Conservation (phyloP, 1,140 invertebrate genomes). For the Lordiphosa stackelbergi region DNA sequence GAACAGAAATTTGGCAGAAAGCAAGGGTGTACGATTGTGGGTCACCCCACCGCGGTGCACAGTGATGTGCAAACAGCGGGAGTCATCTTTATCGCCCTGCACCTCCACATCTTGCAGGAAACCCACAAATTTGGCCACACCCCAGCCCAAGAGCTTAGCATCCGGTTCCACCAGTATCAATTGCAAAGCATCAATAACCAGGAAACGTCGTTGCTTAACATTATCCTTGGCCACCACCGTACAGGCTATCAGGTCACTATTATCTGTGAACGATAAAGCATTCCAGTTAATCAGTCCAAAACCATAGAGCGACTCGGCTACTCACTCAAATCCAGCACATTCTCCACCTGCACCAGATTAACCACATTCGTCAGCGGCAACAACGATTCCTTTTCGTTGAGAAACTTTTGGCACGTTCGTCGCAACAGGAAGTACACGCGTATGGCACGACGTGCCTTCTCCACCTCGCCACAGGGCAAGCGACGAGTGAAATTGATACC, state of each 20-base stretch:
- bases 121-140: conserved; percentile 95
- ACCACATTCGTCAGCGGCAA: conserved; percentile 95
- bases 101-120: conserved; percentile 90
- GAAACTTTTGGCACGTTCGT: conserved; percentile 88
- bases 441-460: conserved; percentile 94
- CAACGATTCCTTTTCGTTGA: conserved; percentile 89
- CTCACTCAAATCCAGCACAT: conserved; percentile 95
- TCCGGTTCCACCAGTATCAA: conserved; percentile 98
- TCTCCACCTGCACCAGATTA: conserved; percentile 92
- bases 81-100: conserved; percentile 95
- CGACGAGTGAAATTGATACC: conserved; percentile 96
- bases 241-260: conserved; percentile 97
- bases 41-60: conserved; percentile 87
- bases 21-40: conserved; percentile 85
- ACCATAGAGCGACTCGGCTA: too few relatives aligned
- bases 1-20: conserved; percentile 96
- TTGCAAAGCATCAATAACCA: conserved; percentile 96
- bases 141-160: conserved; percentile 94
- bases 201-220: conserved; percentile 91
- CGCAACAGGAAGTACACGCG: conserved; percentile 95
- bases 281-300: too few relatives aligned
- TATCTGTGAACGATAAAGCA: conserved; percentile 82
- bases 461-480: conserved; percentile 97
- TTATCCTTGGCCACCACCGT: conserved; percentile 94
- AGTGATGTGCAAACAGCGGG: conserved; percentile 95